Conservation (phyloP, 2,797 vertebrate species). For the Distichodus sexfasciatus region DNA sequence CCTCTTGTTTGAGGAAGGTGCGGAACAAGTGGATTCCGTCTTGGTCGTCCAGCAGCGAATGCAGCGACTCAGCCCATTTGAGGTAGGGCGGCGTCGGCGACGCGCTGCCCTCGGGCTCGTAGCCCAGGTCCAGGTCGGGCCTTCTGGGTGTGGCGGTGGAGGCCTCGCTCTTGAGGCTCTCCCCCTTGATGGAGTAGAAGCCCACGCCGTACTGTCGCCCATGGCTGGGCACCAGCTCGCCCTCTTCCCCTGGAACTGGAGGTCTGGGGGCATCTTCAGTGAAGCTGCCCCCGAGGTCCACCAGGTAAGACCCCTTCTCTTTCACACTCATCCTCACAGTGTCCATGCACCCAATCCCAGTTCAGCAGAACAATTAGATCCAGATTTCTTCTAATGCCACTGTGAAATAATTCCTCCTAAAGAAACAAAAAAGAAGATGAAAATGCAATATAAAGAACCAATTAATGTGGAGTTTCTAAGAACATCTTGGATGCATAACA, state of each 20-base stretch:
- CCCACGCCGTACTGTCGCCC: slow-evolving; percentile 73
- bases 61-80: slow-evolving; percentile 95
- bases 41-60: slow-evolving; percentile 94
- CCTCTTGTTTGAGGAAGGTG: slow-evolving; percentile 92
- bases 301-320: slow-evolving; percentile 82
- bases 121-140: slow-evolving; percentile 93
- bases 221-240: slow-evolving; percentile 85
- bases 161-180: slow-evolving; percentile 81
- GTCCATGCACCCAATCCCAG: slow-evolving; percentile 68
- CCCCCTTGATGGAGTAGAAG: slow-evolving; percentile 80
- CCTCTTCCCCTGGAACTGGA: slow-evolving; percentile 95
- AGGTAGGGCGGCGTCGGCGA: slow-evolving; percentile 96
- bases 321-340: slow-evolving; percentile 88
- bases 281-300: slow-evolving; percentile 91
- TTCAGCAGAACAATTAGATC: slow-evolving; percentile 68
- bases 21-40: slow-evolving; percentile 94
- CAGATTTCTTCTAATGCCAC: slow-evolving; percentile 68
- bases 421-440: slow-evolving; percentile 37
- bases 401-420: slow-evolving; percentile 69
- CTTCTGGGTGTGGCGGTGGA: slow-evolving; percentile 89
- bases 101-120: slow-evolving; percentile 95
- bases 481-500: too few relatives aligned
- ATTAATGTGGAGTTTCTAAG: neutral
- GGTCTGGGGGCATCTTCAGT: slow-evolving; percentile 97
- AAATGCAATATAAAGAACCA: slow-evolving; percentile 32